Evolutionary conservation across 2,888 invertebrate species (phyloP).

Genomic region (Ligdia adustata): DNA sequence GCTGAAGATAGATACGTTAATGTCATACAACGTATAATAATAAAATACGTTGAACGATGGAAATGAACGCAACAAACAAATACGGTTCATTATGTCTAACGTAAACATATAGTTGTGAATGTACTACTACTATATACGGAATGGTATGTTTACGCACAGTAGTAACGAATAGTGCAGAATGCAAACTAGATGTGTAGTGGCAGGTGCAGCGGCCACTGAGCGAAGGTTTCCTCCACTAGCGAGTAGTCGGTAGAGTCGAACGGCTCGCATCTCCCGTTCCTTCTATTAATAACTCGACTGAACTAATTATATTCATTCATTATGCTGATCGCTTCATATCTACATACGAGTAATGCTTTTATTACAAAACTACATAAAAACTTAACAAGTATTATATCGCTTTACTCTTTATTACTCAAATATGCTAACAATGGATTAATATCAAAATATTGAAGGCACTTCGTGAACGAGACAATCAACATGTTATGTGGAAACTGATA

Average conservation of each 20-base stretch:
- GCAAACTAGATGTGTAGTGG: constrained; percentile 3
- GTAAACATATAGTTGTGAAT: not conserved
- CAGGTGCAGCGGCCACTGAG: not conserved
- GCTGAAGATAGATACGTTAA: too few species aligned
- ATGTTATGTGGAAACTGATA: not conserved
- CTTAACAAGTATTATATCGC: not conserved
- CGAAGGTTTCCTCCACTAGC: too few species aligned
- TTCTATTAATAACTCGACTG: not conserved
- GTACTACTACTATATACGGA: not conserved
- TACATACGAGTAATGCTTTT: constrained; percentile 6
- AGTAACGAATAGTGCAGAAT: constrained; percentile 10
- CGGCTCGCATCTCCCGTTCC: too few species aligned
- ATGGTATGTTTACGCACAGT: not conserved
- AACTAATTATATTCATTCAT: constrained; percentile 8
- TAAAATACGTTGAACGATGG: too few species aligned
- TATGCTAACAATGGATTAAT: constrained; percentile 1
- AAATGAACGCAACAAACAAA: too few species aligned
- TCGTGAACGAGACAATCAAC: too few species aligned
- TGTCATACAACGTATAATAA: too few species aligned
- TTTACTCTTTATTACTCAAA: not conserved
- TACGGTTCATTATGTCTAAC: too few species aligned
- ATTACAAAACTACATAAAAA: not conserved
- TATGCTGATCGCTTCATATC: constrained; percentile 6
- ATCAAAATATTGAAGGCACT: constrained; percentile 1
- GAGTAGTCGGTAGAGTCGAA: too few species aligned